phyloP scores from a whole-genome alignment of 2,113 vertebrate species.

The Pelusios castaneus region DNA sequence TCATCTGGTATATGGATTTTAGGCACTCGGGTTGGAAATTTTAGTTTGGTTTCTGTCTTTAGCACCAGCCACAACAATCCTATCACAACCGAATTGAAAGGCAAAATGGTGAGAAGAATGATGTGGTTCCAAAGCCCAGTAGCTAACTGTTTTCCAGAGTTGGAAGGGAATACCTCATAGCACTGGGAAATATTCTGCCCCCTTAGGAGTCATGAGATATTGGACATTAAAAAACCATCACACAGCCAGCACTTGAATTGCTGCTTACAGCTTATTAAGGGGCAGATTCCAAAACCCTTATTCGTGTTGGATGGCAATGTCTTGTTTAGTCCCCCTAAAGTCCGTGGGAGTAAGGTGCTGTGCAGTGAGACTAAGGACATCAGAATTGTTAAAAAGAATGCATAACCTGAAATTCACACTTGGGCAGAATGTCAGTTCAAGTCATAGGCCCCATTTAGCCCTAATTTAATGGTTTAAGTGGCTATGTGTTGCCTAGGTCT shows the following conservation, averaged over 20 bases:
- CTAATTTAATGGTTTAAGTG: neutral
- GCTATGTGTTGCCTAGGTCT: neutral
- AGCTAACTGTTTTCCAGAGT: neutral
- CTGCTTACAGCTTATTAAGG: neutral
- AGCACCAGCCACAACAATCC: neutral
- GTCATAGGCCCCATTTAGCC: neutral
- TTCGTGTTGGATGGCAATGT: neutral
- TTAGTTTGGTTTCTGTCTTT: neutral
- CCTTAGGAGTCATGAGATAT: neutral
- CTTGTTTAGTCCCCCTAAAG: neutral
- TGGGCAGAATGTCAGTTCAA: neutral
- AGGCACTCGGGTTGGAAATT: neutral
- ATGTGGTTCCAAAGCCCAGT: neutral
- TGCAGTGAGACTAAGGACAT: neutral
- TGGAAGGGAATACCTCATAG: constrained; percentile 4
- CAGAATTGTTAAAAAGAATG: neutral
- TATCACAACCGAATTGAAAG: neutral
- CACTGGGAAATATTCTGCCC: neutral
- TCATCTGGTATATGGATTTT: neutral
- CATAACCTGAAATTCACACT: neutral
- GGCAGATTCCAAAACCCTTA: neutral
- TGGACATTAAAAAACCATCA: neutral
- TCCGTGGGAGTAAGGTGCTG: neutral
- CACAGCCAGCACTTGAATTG: neutral
- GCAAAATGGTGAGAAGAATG: neutral